Percentiles rank a stretch among this genome's conserved stretches.
phyloP scores from a whole-genome alignment of 2,797 vertebrate species.

The Uromys caudimaculatus region DNA sequence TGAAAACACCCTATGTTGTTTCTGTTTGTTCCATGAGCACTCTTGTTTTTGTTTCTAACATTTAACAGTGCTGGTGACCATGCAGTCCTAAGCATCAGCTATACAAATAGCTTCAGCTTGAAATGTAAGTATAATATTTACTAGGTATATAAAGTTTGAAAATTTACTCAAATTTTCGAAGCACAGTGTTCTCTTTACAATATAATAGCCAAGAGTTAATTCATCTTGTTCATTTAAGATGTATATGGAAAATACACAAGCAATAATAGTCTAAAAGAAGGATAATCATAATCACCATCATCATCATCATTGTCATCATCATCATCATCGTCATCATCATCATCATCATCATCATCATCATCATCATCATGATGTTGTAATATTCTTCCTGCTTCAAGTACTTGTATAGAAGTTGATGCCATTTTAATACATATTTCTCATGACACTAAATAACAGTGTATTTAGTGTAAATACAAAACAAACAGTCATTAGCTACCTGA shows the following conservation, averaged over 20 bases:
- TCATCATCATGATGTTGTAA: neutral
- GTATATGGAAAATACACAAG: conserved; percentile 5
- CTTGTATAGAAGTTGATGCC: neutral
- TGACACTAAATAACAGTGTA: neutral
- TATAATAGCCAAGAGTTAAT: neutral
- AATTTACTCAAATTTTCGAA: conserved; percentile 18
- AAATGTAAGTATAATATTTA: neutral
- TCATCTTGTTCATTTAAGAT: neutral
- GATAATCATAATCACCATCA: neutral
- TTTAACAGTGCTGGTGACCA: neutral
- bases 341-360: neutral
- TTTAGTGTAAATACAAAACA: conserved; percentile 30
- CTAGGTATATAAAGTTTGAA: neutral
- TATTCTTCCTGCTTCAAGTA: neutral
- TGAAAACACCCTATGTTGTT: neutral
- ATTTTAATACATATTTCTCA: conserved; percentile 9
- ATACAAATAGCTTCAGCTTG: neutral
- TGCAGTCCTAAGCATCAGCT: neutral
- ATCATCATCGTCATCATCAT: too few species aligned
- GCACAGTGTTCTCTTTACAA: neutral
- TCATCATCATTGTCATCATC: neutral
- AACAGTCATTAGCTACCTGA: neutral
- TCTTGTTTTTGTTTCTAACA: neutral
- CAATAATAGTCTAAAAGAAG: neutral
- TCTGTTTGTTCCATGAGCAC: neutral